A percentile compares a stretch with the other conserved stretches of the same genome.
phyloP scores from a whole-genome alignment of 2,113 vertebrate species.

The Chauna torquata region DNA sequence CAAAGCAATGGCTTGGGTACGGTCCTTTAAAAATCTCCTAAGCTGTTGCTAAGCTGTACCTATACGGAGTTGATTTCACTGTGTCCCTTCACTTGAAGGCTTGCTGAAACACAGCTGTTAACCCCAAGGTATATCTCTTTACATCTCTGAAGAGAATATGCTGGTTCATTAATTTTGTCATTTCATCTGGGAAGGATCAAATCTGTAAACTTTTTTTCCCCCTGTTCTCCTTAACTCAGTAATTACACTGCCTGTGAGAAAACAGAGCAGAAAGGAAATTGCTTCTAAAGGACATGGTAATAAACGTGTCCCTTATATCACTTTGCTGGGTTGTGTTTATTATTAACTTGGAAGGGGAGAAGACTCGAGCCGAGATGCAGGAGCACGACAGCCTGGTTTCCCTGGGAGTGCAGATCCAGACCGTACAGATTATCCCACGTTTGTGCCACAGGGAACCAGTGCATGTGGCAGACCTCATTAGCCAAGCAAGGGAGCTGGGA shows the following conservation, averaged over 20 bases:
- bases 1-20: not conserved
- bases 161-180: slow-evolving; percentile 42
- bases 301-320: slow-evolving; percentile 54
- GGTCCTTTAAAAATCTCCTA: not conserved
- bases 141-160: slow-evolving; percentile 14
- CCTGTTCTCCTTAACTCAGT: slow-evolving; percentile 24
- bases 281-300: slow-evolving; percentile 52
- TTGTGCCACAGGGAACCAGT: not conserved
- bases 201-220: slow-evolving; percentile 1
- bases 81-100: not conserved
- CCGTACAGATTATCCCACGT: not conserved
- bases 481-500: not conserved
- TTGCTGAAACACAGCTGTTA: slow-evolving; percentile 55
- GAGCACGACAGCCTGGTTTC: not conserved
- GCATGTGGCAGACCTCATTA: not conserved
- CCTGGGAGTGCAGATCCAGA: not conserved
- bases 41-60: not conserved
- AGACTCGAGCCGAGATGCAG: accelerated
- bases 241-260: slow-evolving; percentile 61
- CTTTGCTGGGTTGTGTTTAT: slow-evolving; percentile 32
- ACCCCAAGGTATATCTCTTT: slow-evolving; percentile 13
- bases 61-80: not conserved
- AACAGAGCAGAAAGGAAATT: slow-evolving; percentile 66
- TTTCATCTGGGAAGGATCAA: slow-evolving; percentile 65
- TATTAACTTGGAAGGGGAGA: slow-evolving; percentile 34